phyloP scores from a whole-genome alignment of 2,113 vertebrate species.

The Gallinago undulata region DNA sequence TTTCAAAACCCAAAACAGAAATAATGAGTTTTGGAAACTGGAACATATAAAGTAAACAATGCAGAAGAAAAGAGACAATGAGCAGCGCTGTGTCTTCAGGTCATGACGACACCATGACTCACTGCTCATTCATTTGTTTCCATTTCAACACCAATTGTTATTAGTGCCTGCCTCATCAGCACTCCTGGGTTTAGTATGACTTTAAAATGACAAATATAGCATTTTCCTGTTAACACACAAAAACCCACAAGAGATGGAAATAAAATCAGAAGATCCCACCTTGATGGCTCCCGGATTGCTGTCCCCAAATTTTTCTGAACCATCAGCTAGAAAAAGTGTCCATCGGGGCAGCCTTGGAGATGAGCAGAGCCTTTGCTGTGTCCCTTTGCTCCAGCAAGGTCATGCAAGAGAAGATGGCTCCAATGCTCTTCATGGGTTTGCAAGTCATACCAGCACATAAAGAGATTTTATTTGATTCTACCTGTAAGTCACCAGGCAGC shows the following conservation, averaged over 20 bases:
- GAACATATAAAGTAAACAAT: neutral
- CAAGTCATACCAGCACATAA: neutral
- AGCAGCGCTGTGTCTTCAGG: neutral
- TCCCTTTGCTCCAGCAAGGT: neutral
- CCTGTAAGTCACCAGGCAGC: neutral
- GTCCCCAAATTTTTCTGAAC: neutral
- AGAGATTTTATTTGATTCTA: neutral
- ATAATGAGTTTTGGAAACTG: neutral
- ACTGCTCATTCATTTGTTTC: neutral
- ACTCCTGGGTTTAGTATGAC: neutral
- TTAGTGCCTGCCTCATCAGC: neutral
- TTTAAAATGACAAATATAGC: neutral
- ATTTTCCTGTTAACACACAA: neutral
- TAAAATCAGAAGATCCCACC: neutral
- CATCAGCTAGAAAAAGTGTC: neutral
- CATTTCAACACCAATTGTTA: neutral
- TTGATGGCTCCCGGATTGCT: neutral
- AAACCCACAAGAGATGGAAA: neutral
- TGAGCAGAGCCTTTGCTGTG: neutral
- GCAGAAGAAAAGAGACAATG: neutral
- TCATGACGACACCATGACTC: neutral
- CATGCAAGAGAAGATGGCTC: neutral
- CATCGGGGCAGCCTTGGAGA: neutral
- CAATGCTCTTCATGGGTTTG: neutral
- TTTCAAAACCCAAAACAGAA: slow-evolving; percentile 1